A percentile compares a stretch with the other conserved stretches of the same genome.
Conservation (phyloP, 2,888 invertebrate species). For the Gymnocheta viridis region DNA sequence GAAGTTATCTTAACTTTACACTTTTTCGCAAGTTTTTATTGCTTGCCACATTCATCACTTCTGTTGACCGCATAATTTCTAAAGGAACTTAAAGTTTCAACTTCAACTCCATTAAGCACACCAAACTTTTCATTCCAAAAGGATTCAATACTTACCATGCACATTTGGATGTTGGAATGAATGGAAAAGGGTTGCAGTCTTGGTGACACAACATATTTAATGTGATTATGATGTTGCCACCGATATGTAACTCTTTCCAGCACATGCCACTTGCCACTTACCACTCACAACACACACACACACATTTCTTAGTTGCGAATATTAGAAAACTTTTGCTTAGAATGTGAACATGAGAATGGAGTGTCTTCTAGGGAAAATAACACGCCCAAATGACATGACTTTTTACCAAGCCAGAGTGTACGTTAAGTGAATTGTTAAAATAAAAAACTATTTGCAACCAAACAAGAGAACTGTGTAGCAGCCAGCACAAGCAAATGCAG, state of each 20-base stretch:
- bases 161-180: not conserved
- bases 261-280: constrained; percentile 46
- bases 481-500: constrained; percentile 21
- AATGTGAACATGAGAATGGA: constrained; percentile 23
- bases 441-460: constrained; percentile 62
- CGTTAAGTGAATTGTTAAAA: constrained; percentile 67
- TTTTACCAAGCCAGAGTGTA: constrained; percentile 56
- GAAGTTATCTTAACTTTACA: constrained; percentile 68
- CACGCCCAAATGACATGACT: constrained; percentile 61
- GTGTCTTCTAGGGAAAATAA: constrained; percentile 28
- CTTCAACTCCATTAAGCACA: constrained; percentile 70
- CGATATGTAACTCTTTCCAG: constrained; percentile 20
- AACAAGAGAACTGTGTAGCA: constrained; percentile 19
- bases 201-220: constrained; percentile 53
- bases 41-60: constrained; percentile 68
- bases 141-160: not conserved
- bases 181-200: not conserved
- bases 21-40: constrained; percentile 66
- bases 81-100: constrained; percentile 65
- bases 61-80: constrained; percentile 67
- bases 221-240: constrained; percentile 35
- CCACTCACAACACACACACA: not conserved
- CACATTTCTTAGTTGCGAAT: constrained; percentile 21
- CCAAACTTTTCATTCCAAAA: constrained; percentile 45
- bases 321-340: constrained; percentile 54